Conservation (phyloP, 1,140 invertebrate genomes). For the Ceratosolen fusciceps region DNA sequence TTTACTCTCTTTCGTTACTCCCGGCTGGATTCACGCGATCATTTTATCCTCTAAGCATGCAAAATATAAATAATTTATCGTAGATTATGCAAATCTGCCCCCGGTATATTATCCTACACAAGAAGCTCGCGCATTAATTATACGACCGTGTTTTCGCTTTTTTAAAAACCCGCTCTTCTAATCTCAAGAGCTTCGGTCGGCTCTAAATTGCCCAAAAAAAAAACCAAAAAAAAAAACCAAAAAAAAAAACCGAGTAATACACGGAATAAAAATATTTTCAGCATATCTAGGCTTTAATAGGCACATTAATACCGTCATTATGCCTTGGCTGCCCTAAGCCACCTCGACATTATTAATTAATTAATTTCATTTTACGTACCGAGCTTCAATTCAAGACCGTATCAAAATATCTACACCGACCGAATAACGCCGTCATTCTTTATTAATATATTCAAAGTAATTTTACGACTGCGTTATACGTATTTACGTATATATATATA, state of each 20-base stretch:
- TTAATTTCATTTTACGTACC: not conserved
- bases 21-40: slow-evolving; percentile 27
- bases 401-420: not conserved
- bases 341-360: not conserved
- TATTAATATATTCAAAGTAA: not conserved
- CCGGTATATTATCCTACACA: not conserved
- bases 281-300: not conserved
- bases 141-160: slow-evolving; percentile 3
- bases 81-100: slow-evolving; percentile 24
- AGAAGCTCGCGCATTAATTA: slow-evolving; percentile 26
- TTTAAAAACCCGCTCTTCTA: not conserved
- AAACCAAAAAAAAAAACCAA: no score
- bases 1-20: slow-evolving; percentile 30
- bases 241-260: no score
- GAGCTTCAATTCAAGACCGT: not conserved
- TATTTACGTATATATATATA: no score
- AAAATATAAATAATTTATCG: slow-evolving; percentile 37
- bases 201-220: not conserved
- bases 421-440: not conserved
- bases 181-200: not conserved
- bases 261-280: not conserved
- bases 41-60: slow-evolving; percentile 23
- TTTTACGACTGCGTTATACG: no score
- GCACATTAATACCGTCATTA: not conserved
- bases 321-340: not conserved